A percentile compares a stretch with the other conserved stretches of the same genome.
Conservation (phyloP, 2,888 invertebrate species). For the Pasiphila rectangulata region DNA sequence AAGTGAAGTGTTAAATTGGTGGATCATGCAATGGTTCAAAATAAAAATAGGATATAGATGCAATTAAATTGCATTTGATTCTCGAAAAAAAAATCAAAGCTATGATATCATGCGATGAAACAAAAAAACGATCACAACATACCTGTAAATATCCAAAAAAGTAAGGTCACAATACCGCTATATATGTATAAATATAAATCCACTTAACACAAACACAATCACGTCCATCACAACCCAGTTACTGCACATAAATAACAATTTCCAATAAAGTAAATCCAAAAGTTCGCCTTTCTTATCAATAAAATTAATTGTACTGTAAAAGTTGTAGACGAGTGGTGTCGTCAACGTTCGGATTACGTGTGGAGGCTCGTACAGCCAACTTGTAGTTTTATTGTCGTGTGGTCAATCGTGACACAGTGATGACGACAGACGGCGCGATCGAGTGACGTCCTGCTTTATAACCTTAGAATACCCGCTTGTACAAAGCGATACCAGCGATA, state of each 20-base stretch:
- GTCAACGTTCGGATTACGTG: conserved; percentile 53
- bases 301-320: conserved; percentile 58
- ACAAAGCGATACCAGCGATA: conserved; percentile 8
- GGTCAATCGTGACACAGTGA: conserved; percentile 41
- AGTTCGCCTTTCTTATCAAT: conserved; percentile 55
- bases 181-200: too few relatives aligned
- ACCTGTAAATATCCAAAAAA: conserved; percentile 23
- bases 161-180: conserved; percentile 24
- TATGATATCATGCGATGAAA: too few relatives aligned
- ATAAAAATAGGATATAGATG: not conserved
- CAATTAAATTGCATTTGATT: too few relatives aligned
- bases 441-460: too few relatives aligned
- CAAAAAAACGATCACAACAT: too few relatives aligned
- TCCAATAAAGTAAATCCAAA: conserved; percentile 33
- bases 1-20: too few relatives aligned
- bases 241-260: conserved; percentile 23
- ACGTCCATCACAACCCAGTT: conserved; percentile 19
- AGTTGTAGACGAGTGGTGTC: conserved; percentile 32
- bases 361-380: conserved; percentile 48
- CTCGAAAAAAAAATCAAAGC: too few relatives aligned
- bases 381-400: conserved; percentile 39
- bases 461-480: too few relatives aligned
- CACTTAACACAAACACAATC: conserved; percentile 21
- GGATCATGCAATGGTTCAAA: not conserved
- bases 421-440: conserved; percentile 9